phyloP scores from a whole-genome alignment of 2,888 invertebrate genomes.

The Nomada fucata region DNA sequence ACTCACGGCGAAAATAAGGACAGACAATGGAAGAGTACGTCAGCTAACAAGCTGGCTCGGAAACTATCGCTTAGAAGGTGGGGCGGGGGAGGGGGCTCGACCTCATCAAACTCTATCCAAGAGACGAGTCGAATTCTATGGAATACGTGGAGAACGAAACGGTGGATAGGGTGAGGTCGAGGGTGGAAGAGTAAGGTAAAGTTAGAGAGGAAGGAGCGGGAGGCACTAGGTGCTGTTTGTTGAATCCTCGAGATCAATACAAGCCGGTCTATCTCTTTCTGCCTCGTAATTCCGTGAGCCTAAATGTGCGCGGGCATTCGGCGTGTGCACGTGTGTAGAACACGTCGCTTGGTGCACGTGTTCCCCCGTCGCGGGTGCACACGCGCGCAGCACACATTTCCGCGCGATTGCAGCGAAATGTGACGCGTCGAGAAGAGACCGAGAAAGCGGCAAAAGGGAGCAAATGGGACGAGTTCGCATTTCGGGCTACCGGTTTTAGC shows the following conservation, averaged over 20 bases:
- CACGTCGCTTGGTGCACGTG: constrained; percentile 3
- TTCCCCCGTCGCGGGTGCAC: background rate
- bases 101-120: constrained; percentile 65
- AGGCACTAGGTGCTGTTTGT: constrained; percentile 82
- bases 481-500: constrained; percentile 39
- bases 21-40: background rate
- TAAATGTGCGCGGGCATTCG: constrained; percentile 56
- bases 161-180: constrained; percentile 46
- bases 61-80: constrained; percentile 53
- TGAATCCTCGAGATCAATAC: constrained; percentile 83
- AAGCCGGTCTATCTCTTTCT: constrained; percentile 75
- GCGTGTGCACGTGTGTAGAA: constrained; percentile 14
- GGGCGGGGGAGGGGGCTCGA: constrained; percentile 46
- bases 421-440: constrained; percentile 41
- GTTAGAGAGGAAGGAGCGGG: constrained; percentile 69
- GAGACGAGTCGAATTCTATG: constrained; percentile 64
- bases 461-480: constrained; percentile 36
- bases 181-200: constrained; percentile 67
- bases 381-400: background rate
- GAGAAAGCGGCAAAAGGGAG: constrained; percentile 22
- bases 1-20: background rate
- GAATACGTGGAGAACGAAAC: constrained; percentile 47
- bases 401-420: constrained; percentile 25
- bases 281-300: constrained; percentile 69
- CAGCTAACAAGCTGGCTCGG: constrained; percentile 62